Conservation (phyloP, 1,140 invertebrate species). For the Lutraria rhynchaena region DNA sequence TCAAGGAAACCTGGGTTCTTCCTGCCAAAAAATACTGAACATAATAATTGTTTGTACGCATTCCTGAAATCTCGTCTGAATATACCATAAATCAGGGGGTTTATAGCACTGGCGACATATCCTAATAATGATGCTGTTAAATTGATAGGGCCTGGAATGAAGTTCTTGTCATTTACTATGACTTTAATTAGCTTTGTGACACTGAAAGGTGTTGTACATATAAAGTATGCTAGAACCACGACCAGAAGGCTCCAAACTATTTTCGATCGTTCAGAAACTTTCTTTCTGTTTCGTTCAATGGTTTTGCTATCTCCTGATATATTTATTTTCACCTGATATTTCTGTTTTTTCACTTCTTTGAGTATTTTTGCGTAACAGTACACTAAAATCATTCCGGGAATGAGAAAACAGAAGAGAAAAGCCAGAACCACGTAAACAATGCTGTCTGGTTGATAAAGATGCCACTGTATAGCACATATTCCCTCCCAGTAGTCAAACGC, state of each 20-base stretch:
- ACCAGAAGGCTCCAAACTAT: conserved; percentile 77
- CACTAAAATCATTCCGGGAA: conserved; percentile 74
- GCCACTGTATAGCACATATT: conserved; percentile 81
- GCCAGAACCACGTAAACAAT: conserved; percentile 79
- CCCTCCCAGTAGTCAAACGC: conserved; percentile 82
- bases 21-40: neutral
- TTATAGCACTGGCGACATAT: conserved; percentile 78
- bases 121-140: conserved; percentile 74
- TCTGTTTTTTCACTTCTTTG: conserved; percentile 61
- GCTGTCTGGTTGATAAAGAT: conserved; percentile 62
- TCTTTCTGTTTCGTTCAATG: conserved; percentile 36
- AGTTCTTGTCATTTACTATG: conserved; percentile 11
- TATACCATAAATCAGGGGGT: conserved; percentile 81
- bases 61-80: conserved; percentile 79
- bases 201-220: conserved; percentile 82
- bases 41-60: conserved; percentile 68
- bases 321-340: neutral
- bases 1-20: neutral
- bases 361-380: conserved; percentile 75
- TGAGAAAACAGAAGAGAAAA: conserved; percentile 79
- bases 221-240: conserved; percentile 78
- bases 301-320: neutral
- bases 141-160: conserved; percentile 77
- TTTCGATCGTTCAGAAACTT: conserved; percentile 71
- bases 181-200: conserved; percentile 82